Percentiles rank a stretch among this genome's conserved stretches.
Evolutionary conservation across 53 echinoderm and acorn worm genomes (phyloP).

Genomic region (Astropecten irregularis): DNA sequence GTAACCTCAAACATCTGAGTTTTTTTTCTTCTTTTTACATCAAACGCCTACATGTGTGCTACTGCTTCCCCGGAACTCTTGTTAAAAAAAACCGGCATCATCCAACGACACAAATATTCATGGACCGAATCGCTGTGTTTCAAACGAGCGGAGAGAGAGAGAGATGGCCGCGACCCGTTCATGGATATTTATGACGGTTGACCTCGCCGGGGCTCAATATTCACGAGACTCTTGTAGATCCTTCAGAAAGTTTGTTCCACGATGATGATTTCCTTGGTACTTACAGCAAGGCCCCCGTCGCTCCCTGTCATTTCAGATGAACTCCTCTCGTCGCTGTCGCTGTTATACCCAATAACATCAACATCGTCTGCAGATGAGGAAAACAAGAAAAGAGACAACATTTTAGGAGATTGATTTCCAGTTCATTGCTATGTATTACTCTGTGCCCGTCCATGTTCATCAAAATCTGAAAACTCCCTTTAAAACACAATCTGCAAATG

Average conservation of each 20-base stretch:
- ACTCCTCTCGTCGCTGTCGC: slow-evolving; percentile 87
- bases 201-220: neutral
- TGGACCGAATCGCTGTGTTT: neutral
- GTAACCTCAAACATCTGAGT: too few species aligned
- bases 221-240: slow-evolving; percentile 8
- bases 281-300: slow-evolving; percentile 81
- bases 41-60: too few species aligned
- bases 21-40: too few species aligned
- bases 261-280: slow-evolving; percentile 66
- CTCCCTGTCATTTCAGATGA: slow-evolving; percentile 84
- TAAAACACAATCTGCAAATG: too few species aligned
- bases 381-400: too few species aligned
- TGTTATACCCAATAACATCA: slow-evolving; percentile 97
- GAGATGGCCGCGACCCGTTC: neutral
- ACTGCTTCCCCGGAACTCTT: too few species aligned
- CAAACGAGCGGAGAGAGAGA: neutral
- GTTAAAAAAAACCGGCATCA: too few species aligned
- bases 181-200: neutral
- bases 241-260: slow-evolving; percentile 46
- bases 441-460: too few species aligned
- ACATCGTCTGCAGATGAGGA: slow-evolving; percentile 79
- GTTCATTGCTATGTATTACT: too few species aligned
- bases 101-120: neutral
- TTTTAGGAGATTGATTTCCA: too few species aligned
- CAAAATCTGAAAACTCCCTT: too few species aligned